Evolutionary conservation across 2,113 vertebrate species (phyloP).

Genomic region (Neoarius graeffei): DNA sequence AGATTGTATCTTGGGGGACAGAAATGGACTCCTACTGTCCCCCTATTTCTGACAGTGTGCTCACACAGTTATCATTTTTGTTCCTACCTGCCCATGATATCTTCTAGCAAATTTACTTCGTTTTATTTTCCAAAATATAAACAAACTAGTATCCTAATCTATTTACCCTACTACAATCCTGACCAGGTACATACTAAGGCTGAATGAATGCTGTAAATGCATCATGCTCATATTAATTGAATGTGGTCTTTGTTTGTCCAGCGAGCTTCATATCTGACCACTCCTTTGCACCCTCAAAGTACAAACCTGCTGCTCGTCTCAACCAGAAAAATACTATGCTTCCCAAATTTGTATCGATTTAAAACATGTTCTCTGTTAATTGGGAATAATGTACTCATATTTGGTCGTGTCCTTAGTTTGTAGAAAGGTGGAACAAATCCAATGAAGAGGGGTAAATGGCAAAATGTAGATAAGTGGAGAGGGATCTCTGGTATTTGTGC

Average conservation of each 20-base stretch:
- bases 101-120: neutral
- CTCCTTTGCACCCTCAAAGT: neutral
- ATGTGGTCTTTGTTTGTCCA: neutral
- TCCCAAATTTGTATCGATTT: neutral
- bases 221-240: neutral
- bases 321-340: neutral
- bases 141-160: neutral
- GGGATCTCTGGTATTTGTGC: constrained; percentile 6
- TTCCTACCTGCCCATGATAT: neutral
- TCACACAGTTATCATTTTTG: neutral
- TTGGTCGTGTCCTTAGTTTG: neutral
- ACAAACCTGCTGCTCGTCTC: neutral
- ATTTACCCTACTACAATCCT: neutral
- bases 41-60: too few species aligned
- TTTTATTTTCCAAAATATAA: neutral
- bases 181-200: neutral
- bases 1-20: too few species aligned
- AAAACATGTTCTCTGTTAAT: neutral
- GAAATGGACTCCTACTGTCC: too few species aligned
- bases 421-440: neutral
- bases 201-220: neutral
- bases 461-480: neutral
- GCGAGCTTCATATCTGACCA: neutral
- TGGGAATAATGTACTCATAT: neutral
- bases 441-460: neutral